Conservation (phyloP, 2,888 invertebrate species). For the Megalurothrips usitatus region DNA sequence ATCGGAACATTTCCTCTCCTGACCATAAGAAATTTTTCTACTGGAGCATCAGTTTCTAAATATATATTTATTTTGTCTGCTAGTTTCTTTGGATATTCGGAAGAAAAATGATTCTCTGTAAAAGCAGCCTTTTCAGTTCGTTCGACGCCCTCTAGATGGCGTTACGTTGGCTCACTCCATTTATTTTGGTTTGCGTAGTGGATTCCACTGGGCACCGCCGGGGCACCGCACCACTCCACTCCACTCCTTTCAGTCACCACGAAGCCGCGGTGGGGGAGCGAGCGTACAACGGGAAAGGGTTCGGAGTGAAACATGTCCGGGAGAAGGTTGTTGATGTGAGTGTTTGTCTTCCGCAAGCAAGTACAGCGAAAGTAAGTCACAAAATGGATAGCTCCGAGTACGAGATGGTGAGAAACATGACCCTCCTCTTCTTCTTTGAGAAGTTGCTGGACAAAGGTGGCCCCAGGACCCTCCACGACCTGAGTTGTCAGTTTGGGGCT, state of each 20-base stretch:
- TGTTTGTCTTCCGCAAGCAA: not conserved
- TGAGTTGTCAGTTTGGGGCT: constrained; percentile 98
- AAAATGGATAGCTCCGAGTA: constrained; percentile 90
- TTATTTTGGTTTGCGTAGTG: constrained; percentile 26
- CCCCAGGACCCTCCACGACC: constrained; percentile 91
- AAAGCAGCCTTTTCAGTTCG: not conserved
- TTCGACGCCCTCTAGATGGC: not conserved
- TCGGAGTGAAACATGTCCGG: constrained; percentile 19
- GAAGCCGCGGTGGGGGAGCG: constrained; percentile 13
- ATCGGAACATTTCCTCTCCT: no score
- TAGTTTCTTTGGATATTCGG: not conserved
- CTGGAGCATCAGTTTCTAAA: not conserved
- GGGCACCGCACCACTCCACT: not conserved
- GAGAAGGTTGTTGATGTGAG: constrained; percentile 24
- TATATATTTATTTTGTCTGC: not conserved
- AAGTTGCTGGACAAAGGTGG: constrained; percentile 95
- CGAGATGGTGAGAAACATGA: constrained; percentile 90
- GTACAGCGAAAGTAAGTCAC: not conserved
- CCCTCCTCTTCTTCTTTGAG: constrained; percentile 96
- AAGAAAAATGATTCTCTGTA: not conserved
- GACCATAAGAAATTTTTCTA: no score
- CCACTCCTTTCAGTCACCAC: not conserved
- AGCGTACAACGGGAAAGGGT: not conserved
- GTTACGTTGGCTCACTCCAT: not conserved
- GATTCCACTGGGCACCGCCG: not conserved